Percentiles rank a stretch among this genome's conserved stretches.
phyloP scores from a whole-genome alignment of 2,888 invertebrate species.

The Endotricha flammealis region DNA sequence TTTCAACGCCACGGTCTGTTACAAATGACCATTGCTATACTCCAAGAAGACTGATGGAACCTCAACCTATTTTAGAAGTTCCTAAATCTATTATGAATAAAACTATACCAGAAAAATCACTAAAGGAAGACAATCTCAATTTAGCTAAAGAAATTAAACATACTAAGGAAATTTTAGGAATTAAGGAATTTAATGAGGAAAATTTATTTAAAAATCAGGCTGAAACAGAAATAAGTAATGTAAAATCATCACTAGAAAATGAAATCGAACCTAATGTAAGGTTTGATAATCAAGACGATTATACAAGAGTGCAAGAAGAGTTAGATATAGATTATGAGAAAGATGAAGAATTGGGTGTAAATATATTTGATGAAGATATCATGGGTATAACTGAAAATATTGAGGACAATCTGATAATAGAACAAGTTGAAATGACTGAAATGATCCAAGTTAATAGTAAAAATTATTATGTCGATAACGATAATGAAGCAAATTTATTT shows the following conservation, averaged over 20 bases:
- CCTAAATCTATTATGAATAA: background rate
- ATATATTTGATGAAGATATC: constrained; percentile 8
- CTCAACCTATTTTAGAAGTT: background rate
- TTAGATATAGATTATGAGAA: background rate
- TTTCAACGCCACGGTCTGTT: constrained; percentile 45
- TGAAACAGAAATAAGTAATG: no score
- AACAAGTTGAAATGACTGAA: background rate
- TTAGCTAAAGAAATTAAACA: no score
- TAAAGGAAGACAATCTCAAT: no score
- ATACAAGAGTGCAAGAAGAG: background rate
- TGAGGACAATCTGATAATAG: background rate
- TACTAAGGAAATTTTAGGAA: no score
- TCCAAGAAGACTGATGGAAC: constrained; percentile 28
- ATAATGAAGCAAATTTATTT: background rate
- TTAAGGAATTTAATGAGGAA: no score
- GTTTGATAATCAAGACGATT: no score
- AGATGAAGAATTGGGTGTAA: constrained; percentile 3
- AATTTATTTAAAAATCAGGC: no score
- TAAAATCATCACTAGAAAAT: no score
- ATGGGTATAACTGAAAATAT: constrained; percentile 2
- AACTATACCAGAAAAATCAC: no score
- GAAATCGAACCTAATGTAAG: no score
- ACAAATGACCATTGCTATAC: constrained; percentile 41
- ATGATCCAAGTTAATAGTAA: background rate
- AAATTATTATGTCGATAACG: constrained; percentile 5